Conservation (phyloP, 2,113 vertebrate species). For the Callithrix jacchus region DNA sequence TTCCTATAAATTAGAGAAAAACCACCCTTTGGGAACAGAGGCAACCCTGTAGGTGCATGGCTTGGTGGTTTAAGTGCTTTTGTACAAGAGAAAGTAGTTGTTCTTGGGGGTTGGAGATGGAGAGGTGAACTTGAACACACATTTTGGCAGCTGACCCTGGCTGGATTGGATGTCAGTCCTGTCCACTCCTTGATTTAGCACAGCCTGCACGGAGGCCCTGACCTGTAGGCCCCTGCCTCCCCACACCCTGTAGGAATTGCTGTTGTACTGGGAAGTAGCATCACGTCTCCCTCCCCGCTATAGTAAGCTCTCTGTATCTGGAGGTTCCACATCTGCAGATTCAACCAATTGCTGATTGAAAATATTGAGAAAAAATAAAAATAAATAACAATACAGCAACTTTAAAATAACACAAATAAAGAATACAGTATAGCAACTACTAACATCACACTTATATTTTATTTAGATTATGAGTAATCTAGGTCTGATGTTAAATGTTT, state of each 20-base stretch:
- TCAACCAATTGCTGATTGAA: neutral
- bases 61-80: neutral
- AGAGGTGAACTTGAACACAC: neutral
- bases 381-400: neutral
- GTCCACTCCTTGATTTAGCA: neutral
- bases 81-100: neutral
- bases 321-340: neutral
- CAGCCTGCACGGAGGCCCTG: neutral
- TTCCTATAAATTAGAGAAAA: neutral
- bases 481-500: neutral
- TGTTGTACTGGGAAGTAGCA: neutral
- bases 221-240: fast-evolving
- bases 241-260: fast-evolving
- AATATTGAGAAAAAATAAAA: neutral
- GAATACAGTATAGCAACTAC: neutral
- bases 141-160: neutral
- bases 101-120: fast-evolving
- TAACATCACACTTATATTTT: neutral
- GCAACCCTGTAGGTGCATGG: neutral
- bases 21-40: neutral
- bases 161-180: neutral
- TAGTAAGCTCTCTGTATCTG: neutral
- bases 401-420: no score
- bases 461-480: neutral
- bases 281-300: no score